Evolutionary conservation across 1,140 invertebrate genomes (phyloP).

Genomic region (Pararge aegeria): DNA sequence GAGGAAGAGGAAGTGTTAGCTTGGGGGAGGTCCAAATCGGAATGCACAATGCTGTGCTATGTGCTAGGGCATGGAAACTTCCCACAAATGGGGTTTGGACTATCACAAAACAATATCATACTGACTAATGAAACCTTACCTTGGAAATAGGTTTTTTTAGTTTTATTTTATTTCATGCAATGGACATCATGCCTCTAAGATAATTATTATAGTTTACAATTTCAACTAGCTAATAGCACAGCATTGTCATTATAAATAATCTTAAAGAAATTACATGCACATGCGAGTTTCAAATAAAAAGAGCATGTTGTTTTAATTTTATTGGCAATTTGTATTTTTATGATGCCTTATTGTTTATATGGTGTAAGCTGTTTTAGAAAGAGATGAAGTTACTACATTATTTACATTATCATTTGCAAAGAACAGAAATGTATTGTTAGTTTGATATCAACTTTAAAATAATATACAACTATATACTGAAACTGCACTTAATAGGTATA

Average conservation of each 20-base stretch:
- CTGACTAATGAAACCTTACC: background rate
- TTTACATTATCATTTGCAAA: slow-evolving; percentile 51
- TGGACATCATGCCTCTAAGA: background rate
- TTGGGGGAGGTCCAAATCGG: slow-evolving; percentile 54
- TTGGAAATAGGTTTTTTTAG: background rate
- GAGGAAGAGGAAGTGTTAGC: slow-evolving; percentile 14
- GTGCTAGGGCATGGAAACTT: slow-evolving; percentile 45
- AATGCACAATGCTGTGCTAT: slow-evolving; percentile 76
- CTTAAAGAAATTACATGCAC: background rate
- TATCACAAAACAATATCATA: background rate
- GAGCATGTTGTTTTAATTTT: background rate
- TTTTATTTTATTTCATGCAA: background rate
- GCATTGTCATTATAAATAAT: slow-evolving; percentile 36
- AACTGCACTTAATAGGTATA: too few species aligned
- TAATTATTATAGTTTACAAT: background rate
- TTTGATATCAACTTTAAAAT: too few species aligned
- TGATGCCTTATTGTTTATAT: background rate
- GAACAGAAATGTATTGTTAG: background rate
- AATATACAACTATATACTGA: too few species aligned
- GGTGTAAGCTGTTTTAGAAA: background rate
- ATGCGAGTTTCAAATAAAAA: background rate
- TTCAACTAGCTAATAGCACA: slow-evolving; percentile 45
- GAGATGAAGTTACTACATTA: background rate
- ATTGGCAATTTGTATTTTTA: background rate
- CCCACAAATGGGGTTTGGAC: slow-evolving; percentile 51